Evolutionary conservation across 2,797 vertebrate species (phyloP), one percentile per base, ranked within the genome.

Genomic region (Nannoperca obscura): DNA sequence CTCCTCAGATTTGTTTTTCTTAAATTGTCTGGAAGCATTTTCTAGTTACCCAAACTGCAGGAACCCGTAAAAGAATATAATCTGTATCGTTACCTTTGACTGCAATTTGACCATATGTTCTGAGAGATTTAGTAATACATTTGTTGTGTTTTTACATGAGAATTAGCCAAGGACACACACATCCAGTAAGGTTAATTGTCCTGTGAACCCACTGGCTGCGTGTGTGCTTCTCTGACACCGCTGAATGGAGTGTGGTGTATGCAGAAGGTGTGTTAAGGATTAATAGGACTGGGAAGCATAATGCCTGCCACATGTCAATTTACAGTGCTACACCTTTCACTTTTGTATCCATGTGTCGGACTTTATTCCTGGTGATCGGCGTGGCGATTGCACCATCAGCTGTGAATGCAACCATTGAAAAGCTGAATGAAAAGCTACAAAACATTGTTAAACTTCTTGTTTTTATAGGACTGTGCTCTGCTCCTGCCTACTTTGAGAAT

Each of bases 121-220:
- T 13, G 1, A 50, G 20, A 38, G 10, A 27, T 20, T 38, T 36
- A 71, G 5, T 19, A 2, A 47, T 8, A 3, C 3, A 13, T 14
- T 49, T 42, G 22, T 27, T 57, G 19, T 46, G 50, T 24, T 58
- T 38, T 57, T 42, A 27, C 40, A 32, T 12, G 7, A 55, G 6
- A 38, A 58, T 57, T 20, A 7, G 30, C 17, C 12, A 54, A 12
- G 13, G 88, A 94, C 71, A 92, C 94, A 30, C 89, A 87, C 2
- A 87, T 2, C 2, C 94, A 66, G 87, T 86, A 7, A 85, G 58
- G 1, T 17, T 46, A 15, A 53, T 74, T 95, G 68, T 87, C 88
- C 20, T 95, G 93, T 77, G 93, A 90, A 17, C 6, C 14, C 54
- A 34, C 3, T 7, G 34, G 34, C 34, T 34, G 7, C 34, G 44